Percentiles rank a stretch among this genome's conserved stretches.
Evolutionary conservation across 2,888 invertebrate genomes (phyloP).

Genomic region (Endotricha flammealis): DNA sequence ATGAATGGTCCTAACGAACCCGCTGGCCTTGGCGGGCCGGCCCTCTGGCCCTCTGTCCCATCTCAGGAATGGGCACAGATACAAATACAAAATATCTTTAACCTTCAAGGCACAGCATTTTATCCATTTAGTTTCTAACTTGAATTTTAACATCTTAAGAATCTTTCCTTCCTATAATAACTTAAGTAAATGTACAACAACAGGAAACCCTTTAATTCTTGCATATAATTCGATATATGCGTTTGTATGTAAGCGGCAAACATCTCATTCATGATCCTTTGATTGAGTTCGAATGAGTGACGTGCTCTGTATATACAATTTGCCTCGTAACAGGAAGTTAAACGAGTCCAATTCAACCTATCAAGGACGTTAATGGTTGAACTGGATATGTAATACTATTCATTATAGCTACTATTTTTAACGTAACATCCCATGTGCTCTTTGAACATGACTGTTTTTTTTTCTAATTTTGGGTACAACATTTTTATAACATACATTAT

Average conservation of each 20-base stretch:
- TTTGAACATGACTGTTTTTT: conserved; percentile 10
- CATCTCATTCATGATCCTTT: conserved; percentile 74
- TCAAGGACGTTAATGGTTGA: conserved; percentile 66
- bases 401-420: conserved; percentile 25
- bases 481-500: not conserved
- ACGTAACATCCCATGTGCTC: conserved; percentile 24
- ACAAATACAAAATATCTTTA: not conserved
- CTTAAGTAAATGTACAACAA: conserved; percentile 20
- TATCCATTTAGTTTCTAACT: no score
- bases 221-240: conserved; percentile 37
- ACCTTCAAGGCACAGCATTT: no score
- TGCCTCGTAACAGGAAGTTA: conserved; percentile 64
- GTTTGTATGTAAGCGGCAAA: conserved; percentile 50
- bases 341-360: conserved; percentile 66
- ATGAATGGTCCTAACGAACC: conserved; percentile 76
- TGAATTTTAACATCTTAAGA: conserved; percentile 5
- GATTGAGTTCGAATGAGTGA: conserved; percentile 73
- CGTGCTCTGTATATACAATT: conserved; percentile 69
- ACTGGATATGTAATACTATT: conserved; percentile 46
- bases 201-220: conserved; percentile 55
- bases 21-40: conserved; percentile 68
- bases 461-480: not conserved
- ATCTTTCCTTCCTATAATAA: conserved; percentile 5
- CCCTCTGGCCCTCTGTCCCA: conserved; percentile 35
- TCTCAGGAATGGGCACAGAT: conserved; percentile 9